Evolutionary conservation across 1,140 invertebrate species (phyloP), one percentile per base, ranked within the genome.

Genomic region (Tachypleus tridentatus): DNA sequence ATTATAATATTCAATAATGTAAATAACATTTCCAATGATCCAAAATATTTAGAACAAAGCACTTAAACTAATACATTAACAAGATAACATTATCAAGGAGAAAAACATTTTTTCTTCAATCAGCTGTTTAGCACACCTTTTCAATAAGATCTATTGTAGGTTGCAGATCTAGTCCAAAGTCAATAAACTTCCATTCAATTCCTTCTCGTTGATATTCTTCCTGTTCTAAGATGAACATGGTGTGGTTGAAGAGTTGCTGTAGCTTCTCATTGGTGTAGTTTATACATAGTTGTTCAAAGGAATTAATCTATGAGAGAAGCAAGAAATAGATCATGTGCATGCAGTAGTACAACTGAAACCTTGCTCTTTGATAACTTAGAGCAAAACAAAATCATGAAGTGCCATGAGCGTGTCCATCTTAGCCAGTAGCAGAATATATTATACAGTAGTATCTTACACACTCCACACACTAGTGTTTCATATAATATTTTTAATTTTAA

Each of bases 181-280:
- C 97, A 72, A 99, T 99, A 74, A 99, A 99, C 75, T 97, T 97
- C 97, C 97, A 99, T 77, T 99, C 95, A 71, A 99, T 99, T 57
- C 96, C 96, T 80, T 99, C 97, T 11, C 93, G 83, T 76, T 98
- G 95, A 78, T 99, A 99, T 75, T 99, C 97, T 77, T 99, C 97
- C 79, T 99, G 97, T 77, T 99, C 97, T 61, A 99, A 77, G 67
- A 99, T 96, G 80, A 99, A 99, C 97, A 99, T 99, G 5, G 97
- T 99, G 79, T 99, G 97, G 78, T 99, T 99, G 81, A 99, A 99
- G 6, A 99, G 83, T 78, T 99, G 97, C 76, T 99, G 97, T 9
- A 99, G 81, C 77, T 99, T 99, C 77, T 99, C 97, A 76, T 99
- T 99, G 0, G 97, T 99, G 80, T 99, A 99, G 77, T 99, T 99